These are phyloP conservation scores for Miichthys miiuy DNA, from an alignment of 2,797 vertebrate genomes.

Conservation along the genomic window DNA sequence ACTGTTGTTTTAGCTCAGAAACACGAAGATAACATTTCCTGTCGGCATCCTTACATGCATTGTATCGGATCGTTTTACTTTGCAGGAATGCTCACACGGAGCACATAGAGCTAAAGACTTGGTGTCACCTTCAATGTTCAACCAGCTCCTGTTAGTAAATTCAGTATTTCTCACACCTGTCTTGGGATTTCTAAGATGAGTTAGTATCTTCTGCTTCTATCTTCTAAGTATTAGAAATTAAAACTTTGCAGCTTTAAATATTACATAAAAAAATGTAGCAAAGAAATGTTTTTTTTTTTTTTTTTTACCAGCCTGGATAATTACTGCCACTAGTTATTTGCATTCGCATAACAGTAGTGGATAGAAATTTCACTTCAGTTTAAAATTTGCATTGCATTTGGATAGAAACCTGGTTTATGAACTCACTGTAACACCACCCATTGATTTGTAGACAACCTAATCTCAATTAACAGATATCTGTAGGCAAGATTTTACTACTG, in stretches of 20 bases:
- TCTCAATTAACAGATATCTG: too few relatives aligned
- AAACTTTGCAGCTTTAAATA: too few relatives aligned
- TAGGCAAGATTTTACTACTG: too few relatives aligned
- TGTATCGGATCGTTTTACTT: conserved; percentile 28
- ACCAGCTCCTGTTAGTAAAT: neutral
- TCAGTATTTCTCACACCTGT: neutral
- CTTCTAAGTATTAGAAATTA: too few relatives aligned
- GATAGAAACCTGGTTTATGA: neutral
- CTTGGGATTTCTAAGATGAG: neutral
- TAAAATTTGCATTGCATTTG: neutral
- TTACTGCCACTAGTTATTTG: too few relatives aligned
- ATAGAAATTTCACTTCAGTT: too few relatives aligned
- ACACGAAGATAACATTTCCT: conserved; percentile 4
- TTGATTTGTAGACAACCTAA: too few relatives aligned
- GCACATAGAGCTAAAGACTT: neutral
- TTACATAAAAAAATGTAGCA: too few relatives aligned
- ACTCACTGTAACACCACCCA: too few relatives aligned
- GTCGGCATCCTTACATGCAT: neutral
- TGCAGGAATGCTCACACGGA: conserved; percentile 23
- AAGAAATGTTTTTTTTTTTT: too few relatives aligned
- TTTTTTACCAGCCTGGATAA: too few relatives aligned
- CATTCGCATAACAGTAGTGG: neutral
- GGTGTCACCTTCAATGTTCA: neutral
- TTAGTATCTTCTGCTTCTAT: too few relatives aligned
- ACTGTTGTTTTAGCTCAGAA: conserved; percentile 25